A percentile compares a stretch with the other conserved stretches of the same genome.
Evolutionary conservation across 2,113 vertebrate genomes (phyloP).

Genomic region (Bubalus kerabau): DNA sequence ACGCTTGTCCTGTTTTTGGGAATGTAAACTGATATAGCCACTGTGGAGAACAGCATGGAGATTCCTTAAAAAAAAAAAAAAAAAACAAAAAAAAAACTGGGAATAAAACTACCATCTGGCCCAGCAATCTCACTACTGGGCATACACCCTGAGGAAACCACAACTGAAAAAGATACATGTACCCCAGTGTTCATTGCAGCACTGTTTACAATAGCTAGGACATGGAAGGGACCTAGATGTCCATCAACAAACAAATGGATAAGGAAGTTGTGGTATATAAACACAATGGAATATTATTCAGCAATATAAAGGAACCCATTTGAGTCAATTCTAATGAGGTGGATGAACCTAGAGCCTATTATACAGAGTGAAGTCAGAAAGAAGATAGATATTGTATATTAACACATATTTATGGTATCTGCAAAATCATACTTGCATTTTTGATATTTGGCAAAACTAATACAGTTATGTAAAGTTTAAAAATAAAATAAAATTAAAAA

Average conservation of each 20-base stretch:
- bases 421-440: no score
- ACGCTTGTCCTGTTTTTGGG: not conserved
- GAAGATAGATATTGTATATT: not conserved
- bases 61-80: not conserved
- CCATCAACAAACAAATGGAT: not conserved
- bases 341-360: not conserved
- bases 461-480: no score
- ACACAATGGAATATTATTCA: not conserved
- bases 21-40: not conserved
- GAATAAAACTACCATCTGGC: not conserved
- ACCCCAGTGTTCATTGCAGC: not conserved
- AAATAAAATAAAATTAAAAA: no score
- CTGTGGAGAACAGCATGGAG: not conserved
- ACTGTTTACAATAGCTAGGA: not conserved
- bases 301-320: not conserved
- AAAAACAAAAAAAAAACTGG: not conserved
- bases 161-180: not conserved
- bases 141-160: not conserved
- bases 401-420: not conserved
- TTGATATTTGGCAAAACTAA: no score
- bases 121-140: not conserved
- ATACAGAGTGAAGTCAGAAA: not conserved
- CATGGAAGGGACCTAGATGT: not conserved
- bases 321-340: not conserved
- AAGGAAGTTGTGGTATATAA: not conserved